Percentiles rank a stretch among this genome's conserved stretches.
phyloP scores from a whole-genome alignment of 2,888 invertebrate species.

The Drosophila mimica region DNA sequence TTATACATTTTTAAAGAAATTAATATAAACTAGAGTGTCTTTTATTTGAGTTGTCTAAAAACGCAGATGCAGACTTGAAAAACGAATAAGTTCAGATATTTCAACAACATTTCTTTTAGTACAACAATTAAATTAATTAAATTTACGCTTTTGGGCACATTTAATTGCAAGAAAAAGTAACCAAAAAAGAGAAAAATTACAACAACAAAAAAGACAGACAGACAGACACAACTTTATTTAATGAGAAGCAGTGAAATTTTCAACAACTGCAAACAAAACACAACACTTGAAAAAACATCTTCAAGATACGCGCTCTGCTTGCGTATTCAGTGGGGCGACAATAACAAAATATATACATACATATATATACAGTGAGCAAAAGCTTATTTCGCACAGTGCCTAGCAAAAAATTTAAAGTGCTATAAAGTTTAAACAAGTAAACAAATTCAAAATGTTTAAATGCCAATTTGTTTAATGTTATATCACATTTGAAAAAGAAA shows the following conservation, averaged over 20 bases:
- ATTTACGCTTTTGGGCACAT: constrained; percentile 75
- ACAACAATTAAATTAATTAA: constrained; percentile 74
- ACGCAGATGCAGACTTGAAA: background rate
- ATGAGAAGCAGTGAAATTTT: constrained; percentile 56
- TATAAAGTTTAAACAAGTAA: no score
- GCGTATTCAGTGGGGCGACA: constrained; percentile 34
- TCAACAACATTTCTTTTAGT: constrained; percentile 48
- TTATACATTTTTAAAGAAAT: background rate
- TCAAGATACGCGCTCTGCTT: constrained; percentile 44
- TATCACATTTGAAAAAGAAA: no score
- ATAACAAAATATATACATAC: constrained; percentile 25
- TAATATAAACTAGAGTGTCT: background rate
- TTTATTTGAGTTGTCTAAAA: background rate
- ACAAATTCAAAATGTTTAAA: no score
- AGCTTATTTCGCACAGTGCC: no score
- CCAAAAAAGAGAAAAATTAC: background rate
- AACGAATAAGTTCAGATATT: constrained; percentile 45
- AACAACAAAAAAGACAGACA: background rate
- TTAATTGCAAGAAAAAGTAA: constrained; percentile 40
- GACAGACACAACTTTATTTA: constrained; percentile 48
- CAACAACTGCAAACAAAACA: constrained; percentile 23
- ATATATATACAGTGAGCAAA: no score
- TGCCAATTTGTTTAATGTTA: no score
- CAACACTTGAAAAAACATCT: constrained; percentile 49
- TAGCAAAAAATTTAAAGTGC: no score